phyloP scores from a whole-genome alignment of 2,113 vertebrate species.

The Melospiza georgiana region DNA sequence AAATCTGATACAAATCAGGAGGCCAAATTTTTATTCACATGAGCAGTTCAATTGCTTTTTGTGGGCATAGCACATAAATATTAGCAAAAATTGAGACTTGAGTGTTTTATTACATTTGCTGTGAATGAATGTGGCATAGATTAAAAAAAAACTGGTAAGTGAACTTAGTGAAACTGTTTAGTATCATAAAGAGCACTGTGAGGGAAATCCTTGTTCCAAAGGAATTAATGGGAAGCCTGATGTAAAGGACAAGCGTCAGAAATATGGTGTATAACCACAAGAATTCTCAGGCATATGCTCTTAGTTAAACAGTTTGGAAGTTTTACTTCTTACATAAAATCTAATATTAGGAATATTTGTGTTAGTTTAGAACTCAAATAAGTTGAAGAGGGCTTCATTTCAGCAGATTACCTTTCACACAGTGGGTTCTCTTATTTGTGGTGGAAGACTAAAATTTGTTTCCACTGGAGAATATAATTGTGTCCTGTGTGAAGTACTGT shows the following conservation, averaged over 20 bases:
- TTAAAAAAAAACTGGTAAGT: neutral
- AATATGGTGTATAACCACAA: slow-evolving; percentile 56
- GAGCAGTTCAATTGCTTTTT: slow-evolving; percentile 10
- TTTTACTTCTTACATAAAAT: slow-evolving; percentile 48
- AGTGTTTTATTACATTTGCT: neutral
- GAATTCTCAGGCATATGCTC: slow-evolving; percentile 53
- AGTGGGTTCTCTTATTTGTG: neutral
- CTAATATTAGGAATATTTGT: slow-evolving; percentile 53
- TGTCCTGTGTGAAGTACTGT: neutral
- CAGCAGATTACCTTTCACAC: neutral
- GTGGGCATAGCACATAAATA: neutral
- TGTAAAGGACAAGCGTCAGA: slow-evolving; percentile 25
- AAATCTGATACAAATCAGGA: neutral
- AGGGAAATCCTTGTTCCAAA: slow-evolving; percentile 8
- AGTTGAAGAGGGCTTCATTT: neutral
- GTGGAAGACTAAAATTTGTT: slow-evolving; percentile 34
- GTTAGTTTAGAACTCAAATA: slow-evolving; percentile 17
- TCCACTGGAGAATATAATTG: slow-evolving; percentile 8
- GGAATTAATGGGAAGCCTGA: slow-evolving; percentile 23
- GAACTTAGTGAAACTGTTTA: neutral
- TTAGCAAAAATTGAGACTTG: neutral
- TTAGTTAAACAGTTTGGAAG: slow-evolving; percentile 25
- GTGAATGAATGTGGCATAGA: neutral
- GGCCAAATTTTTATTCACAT: neutral
- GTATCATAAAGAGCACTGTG: neutral